Evolutionary conservation across 35 echinoderm and acorn worm species (phyloP).

Genomic region (Acanthaster planci): DNA sequence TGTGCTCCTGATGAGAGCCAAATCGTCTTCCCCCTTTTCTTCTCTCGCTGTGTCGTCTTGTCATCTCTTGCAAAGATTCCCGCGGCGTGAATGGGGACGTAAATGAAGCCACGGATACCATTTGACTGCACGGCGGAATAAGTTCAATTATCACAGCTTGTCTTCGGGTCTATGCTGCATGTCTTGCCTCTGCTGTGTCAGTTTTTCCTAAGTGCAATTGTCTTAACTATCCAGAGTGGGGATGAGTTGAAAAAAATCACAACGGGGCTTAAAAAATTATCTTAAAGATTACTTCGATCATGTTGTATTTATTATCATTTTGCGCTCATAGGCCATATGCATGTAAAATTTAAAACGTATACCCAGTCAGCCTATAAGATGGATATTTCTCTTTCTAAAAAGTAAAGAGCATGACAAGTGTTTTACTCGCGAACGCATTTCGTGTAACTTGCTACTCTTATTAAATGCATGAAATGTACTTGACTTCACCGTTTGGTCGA

Average conservation of each 20-base stretch:
- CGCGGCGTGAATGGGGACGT: neutral
- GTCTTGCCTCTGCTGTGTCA: neutral
- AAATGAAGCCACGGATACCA: neutral
- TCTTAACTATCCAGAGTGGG: neutral
- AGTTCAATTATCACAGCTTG: conserved; percentile 12
- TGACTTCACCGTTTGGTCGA: too few relatives aligned
- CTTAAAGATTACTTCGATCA: too few relatives aligned
- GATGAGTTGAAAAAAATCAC: neutral
- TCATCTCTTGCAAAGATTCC: neutral
- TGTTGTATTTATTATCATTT: too few relatives aligned
- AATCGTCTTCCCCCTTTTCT: neutral
- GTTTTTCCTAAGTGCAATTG: neutral
- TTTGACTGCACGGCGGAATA: conserved; percentile 12
- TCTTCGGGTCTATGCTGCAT: neutral
- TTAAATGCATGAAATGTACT: too few relatives aligned
- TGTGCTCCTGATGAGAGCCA: neutral
- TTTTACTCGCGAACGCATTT: too few relatives aligned
- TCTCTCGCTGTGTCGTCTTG: neutral
- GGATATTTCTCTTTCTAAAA: too few relatives aligned
- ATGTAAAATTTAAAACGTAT: too few relatives aligned
- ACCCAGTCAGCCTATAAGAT: too few relatives aligned
- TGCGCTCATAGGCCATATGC: too few relatives aligned
- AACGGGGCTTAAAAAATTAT: too few relatives aligned
- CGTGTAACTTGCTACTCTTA: too few relatives aligned
- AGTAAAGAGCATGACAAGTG: too few relatives aligned